phyloP scores from a whole-genome alignment of 2,888 invertebrate genomes.

The Caenorhabditis sp. region DNA sequence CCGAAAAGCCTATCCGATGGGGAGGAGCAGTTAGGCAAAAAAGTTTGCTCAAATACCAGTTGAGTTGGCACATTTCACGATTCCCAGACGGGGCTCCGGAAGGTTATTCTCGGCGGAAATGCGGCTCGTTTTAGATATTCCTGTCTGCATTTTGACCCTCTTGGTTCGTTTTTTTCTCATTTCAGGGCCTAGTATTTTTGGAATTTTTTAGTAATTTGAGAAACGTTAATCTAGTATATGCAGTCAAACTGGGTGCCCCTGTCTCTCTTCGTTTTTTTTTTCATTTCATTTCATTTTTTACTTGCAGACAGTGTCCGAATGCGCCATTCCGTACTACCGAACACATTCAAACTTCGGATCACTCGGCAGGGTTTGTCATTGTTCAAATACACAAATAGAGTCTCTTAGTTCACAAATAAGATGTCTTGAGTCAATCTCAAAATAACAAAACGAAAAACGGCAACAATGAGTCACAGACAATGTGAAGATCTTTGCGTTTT shows the following conservation, averaged over 20 bases:
- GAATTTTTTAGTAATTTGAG: neutral
- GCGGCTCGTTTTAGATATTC: constrained; percentile 43
- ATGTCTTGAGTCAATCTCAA: constrained; percentile 33
- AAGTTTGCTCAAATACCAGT: constrained; percentile 67
- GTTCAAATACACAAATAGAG: constrained; percentile 26
- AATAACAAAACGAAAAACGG: constrained; percentile 32
- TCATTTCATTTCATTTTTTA: neutral
- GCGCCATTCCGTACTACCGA: constrained; percentile 53
- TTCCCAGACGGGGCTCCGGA: constrained; percentile 1
- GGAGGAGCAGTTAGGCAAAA: constrained; percentile 43
- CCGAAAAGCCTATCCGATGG: constrained; percentile 44
- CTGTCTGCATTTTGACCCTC: neutral
- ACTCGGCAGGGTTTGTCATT: constrained; percentile 53
- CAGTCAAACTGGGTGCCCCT: too few relatives aligned
- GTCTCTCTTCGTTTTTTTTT: neutral
- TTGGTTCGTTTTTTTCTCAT: constrained; percentile 15
- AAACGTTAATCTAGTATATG: too few relatives aligned
- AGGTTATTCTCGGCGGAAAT: constrained; percentile 50
- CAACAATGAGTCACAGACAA: constrained; percentile 24
- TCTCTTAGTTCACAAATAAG: constrained; percentile 20
- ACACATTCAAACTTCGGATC: constrained; percentile 50
- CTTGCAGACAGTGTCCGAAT: constrained; percentile 36
- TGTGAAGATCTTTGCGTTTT: neutral
- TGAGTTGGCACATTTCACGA: constrained; percentile 49
- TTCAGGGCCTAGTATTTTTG: too few relatives aligned